Conservation (phyloP, 2,113 vertebrate species). For the Burhinus oedicnemus region DNA sequence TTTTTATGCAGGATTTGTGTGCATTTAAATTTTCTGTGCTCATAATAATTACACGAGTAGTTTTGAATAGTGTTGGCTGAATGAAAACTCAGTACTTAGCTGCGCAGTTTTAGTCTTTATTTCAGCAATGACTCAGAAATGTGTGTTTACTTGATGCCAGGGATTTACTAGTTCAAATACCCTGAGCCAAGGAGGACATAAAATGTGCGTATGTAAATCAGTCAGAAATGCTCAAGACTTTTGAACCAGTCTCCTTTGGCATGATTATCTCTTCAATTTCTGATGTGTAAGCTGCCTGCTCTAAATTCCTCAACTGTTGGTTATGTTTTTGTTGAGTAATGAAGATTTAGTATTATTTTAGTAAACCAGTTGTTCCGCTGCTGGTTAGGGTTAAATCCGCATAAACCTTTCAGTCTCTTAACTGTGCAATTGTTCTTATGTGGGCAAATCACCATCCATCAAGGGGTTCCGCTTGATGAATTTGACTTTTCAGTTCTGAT, state of each 20-base stretch:
- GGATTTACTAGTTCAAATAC: not conserved
- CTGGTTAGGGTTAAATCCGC: conserved; percentile 1
- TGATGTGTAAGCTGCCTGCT: not conserved
- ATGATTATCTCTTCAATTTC: not conserved
- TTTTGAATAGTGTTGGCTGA: conserved; percentile 24
- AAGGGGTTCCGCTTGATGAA: not conserved
- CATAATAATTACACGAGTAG: not conserved
- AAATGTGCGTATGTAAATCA: not conserved
- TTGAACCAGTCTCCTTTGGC: not conserved
- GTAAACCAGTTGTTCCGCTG: not conserved
- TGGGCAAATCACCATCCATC: not conserved
- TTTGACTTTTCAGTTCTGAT: conserved; percentile 30
- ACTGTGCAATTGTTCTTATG: not conserved
- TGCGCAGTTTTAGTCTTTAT: conserved; percentile 20
- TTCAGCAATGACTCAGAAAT: conserved; percentile 19
- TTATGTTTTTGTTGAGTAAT: not conserved
- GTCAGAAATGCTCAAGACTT: not conserved
- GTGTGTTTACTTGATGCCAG: not conserved
- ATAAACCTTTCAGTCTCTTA: not conserved
- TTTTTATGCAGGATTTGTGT: conserved; percentile 50
- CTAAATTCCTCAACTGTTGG: not conserved
- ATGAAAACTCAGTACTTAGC: not conserved
- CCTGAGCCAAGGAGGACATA: not conserved
- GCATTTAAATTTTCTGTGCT: not conserved
- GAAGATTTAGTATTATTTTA: not conserved